Evolutionary conservation across 2,888 invertebrate genomes (phyloP).

Genomic region (Lithophane leautieri): DNA sequence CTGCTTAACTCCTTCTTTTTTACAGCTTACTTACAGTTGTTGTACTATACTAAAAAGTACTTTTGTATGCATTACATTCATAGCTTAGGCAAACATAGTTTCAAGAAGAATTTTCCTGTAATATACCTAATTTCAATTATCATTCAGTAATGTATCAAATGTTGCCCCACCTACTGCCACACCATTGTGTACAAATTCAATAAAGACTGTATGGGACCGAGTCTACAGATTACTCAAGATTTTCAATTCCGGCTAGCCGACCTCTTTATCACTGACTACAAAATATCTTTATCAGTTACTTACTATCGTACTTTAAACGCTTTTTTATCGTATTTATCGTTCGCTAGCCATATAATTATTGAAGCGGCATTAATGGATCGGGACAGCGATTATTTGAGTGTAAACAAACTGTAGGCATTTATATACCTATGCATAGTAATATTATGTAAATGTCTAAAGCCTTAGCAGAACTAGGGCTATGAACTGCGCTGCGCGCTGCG

Average conservation of each 20-base stretch:
- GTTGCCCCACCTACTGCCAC: not conserved
- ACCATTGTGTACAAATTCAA: conserved; percentile 22
- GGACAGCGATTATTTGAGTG: conserved; percentile 50
- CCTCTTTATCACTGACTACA: conserved; percentile 65
- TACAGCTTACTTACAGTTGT: not conserved
- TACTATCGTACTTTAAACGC: conserved; percentile 70
- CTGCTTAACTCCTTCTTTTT: not conserved
- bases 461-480: not conserved
- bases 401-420: conserved; percentile 31
- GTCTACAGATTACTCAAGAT: conserved; percentile 34
- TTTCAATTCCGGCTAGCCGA: conserved; percentile 50
- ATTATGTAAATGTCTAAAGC: not conserved
- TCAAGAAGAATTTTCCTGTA: not conserved
- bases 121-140: not conserved
- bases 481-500: not conserved
- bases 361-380: conserved; percentile 61
- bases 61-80: not conserved
- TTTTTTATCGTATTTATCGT: conserved; percentile 70
- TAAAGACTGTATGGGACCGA: conserved; percentile 10
- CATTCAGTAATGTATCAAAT: conserved; percentile 1
- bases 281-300: conserved; percentile 67
- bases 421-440: not conserved
- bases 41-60: not conserved
- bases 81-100: not conserved
- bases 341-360: conserved; percentile 66